Percentiles rank a stretch among this genome's conserved stretches.
These are phyloP conservation scores for Kryptopterus vitreolus DNA, from an alignment of 2,797 vertebrate species.

Conservation along the genomic window DNA sequence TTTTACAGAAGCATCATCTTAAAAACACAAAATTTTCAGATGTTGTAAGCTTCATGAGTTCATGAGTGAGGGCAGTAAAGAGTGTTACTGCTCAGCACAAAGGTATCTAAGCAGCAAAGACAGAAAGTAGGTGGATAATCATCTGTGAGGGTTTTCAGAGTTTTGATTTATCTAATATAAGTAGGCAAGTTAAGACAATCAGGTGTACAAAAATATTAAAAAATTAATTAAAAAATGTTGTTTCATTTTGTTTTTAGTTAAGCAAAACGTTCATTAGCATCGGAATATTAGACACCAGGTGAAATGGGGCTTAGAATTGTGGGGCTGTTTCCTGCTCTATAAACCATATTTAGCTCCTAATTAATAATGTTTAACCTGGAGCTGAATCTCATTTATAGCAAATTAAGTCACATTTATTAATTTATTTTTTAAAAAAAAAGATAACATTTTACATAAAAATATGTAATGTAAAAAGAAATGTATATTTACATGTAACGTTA, in stretches of 20 bases:
- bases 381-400: not conserved
- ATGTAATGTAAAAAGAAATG: too few species aligned
- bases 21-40: not conserved
- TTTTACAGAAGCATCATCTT: not conserved
- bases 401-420: slow-evolving; percentile 1
- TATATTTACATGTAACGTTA: too few species aligned
- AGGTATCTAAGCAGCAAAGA: slow-evolving; percentile 5
- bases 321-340: not conserved
- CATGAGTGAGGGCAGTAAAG: not conserved
- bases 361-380: not conserved
- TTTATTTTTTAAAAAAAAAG: too few species aligned
- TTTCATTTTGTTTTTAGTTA: too few species aligned
- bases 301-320: not conserved
- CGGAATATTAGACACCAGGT: not conserved
- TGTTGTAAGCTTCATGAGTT: not conserved
- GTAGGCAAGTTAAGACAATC: not conserved
- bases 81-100: not conserved
- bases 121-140: not conserved
- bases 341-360: too few species aligned
- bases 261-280: not conserved
- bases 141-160: not conserved
- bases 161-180: not conserved
- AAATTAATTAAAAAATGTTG: too few species aligned
- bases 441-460: too few species aligned
- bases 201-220: too few species aligned